Evolutionary conservation across 2,113 vertebrate genomes (phyloP).

Genomic region (Bungarus multicinctus): DNA sequence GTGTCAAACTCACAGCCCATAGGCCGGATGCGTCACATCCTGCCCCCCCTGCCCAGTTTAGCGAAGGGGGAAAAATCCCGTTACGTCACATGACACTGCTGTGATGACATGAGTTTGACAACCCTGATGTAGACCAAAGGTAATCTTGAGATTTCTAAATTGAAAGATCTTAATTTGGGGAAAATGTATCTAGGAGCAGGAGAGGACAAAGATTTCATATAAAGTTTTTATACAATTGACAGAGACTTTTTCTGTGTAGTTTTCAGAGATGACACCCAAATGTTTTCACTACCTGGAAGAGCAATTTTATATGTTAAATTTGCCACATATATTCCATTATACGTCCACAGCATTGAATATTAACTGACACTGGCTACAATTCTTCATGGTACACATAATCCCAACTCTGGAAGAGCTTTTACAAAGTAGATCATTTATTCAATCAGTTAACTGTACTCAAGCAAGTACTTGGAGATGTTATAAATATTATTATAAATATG

Average conservation of each 20-base stretch:
- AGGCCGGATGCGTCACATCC: too few species aligned
- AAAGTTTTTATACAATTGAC: not conserved
- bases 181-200: not conserved
- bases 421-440: not conserved
- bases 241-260: not conserved
- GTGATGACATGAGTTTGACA: too few species aligned
- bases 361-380: not conserved
- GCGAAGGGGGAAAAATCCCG: too few species aligned
- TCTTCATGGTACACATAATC: not conserved
- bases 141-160: not conserved
- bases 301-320: not conserved
- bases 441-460: not conserved
- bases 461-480: not conserved
- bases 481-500: not conserved
- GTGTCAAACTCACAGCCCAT: too few species aligned
- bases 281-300: not conserved
- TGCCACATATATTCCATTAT: not conserved
- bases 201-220: not conserved
- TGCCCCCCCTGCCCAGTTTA: too few species aligned
- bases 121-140: not conserved
- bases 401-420: not conserved
- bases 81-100: too few species aligned
- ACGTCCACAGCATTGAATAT: not conserved
- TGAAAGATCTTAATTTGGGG: not conserved
- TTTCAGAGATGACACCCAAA: not conserved